Percentiles rank a stretch among this genome's conserved stretches.
phyloP scores from a whole-genome alignment of 2,797 vertebrate genomes.

The Avahi laniger region DNA sequence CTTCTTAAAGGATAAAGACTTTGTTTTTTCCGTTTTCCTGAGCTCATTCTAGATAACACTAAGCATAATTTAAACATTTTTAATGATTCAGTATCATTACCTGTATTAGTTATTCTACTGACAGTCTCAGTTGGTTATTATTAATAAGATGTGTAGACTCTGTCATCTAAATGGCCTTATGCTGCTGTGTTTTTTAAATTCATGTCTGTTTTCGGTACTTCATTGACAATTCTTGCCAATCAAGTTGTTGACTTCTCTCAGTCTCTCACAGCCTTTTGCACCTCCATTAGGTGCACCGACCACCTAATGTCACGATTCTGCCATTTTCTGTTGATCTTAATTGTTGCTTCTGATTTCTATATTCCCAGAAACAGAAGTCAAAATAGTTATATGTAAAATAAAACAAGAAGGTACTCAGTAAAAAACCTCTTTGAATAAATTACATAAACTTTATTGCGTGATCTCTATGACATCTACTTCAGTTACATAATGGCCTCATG shows the following conservation, averaged over 20 bases:
- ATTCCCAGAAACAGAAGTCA: not conserved
- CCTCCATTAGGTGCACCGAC: not conserved
- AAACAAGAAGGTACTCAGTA: not conserved
- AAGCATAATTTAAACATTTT: not conserved
- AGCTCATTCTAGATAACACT: not conserved
- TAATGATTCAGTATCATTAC: not conserved
- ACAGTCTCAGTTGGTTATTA: not conserved
- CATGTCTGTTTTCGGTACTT: not conserved
- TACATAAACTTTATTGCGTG: not conserved
- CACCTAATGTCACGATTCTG: not conserved
- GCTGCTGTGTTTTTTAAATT: not conserved
- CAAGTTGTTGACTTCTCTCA: not conserved
- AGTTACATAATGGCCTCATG: not conserved
- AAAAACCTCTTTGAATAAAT: not conserved
- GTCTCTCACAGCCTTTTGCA: not conserved
- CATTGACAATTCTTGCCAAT: not conserved
- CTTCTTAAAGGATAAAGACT: not conserved
- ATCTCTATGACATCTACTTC: not conserved
- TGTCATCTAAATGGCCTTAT: not conserved
- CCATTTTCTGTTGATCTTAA: not conserved
- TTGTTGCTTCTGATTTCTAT: not conserved
- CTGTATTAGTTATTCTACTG: not conserved
- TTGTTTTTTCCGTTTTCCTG: conserved; percentile 19
- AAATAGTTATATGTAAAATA: conserved; percentile 20
- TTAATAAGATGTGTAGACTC: not conserved